Evolutionary conservation across 2,888 invertebrate species (phyloP).

Genomic region (Eugnorisma glareosa): DNA sequence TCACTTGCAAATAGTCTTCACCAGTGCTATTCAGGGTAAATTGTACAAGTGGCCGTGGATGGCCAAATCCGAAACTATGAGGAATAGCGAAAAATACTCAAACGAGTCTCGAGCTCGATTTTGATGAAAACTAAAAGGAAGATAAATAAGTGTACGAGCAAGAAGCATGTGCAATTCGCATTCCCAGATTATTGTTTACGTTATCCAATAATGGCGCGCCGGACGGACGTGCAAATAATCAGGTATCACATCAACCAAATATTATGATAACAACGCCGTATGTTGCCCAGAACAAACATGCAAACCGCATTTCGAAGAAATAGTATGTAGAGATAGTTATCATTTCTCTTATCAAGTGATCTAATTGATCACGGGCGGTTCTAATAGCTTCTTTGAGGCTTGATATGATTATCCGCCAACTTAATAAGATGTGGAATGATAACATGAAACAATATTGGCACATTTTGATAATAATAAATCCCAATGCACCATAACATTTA

Average conservation of each 20-base stretch:
- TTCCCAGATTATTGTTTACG: conserved; percentile 11
- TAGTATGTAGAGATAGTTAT: conserved; percentile 16
- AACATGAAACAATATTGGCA: not conserved
- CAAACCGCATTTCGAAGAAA: conserved; percentile 13
- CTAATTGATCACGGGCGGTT: not conserved
- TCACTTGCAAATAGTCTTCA: not conserved
- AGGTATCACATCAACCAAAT: conserved; percentile 22
- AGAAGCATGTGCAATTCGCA: not conserved
- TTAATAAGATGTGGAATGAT: conserved; percentile 5
- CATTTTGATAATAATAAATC: not conserved
- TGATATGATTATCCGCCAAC: conserved; percentile 16
- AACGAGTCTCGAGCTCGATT: not conserved
- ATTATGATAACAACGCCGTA: conserved; percentile 8
- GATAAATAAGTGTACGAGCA: not conserved
- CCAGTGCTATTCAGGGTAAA: not conserved
- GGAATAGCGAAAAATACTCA: not conserved
- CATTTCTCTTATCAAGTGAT: conserved; percentile 24
- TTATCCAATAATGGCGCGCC: not conserved
- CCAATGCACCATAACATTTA: not conserved
- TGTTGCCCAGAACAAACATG: not conserved
- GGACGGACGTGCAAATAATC: conserved; percentile 15
- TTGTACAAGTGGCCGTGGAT: not conserved
- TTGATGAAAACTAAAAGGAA: not conserved
- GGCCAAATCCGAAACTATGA: not conserved
- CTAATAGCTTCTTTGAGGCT: not conserved